Evolutionary conservation across 1,140 invertebrate species (phyloP), one percentile per base, ranked within the genome.

Genomic region (Heliconius hermathena): DNA sequence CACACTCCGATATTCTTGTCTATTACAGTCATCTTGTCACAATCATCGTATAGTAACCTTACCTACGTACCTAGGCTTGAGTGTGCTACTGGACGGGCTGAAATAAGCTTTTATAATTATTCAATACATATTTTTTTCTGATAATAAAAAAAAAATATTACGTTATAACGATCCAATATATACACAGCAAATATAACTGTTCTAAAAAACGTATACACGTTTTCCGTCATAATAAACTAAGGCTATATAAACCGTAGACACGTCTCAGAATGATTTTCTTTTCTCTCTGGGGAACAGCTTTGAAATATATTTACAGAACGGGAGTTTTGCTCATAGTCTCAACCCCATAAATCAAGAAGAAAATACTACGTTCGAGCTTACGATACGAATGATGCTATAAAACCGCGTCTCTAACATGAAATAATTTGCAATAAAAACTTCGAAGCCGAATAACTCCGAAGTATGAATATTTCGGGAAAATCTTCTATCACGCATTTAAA

Each of bases 221-320:
- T 93, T 90, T 90, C 90, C 88, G 83, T 87, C 89, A 91, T 91
- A 91, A 91, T 91, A 91, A 89, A 89, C 84, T 84, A 79, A 73
- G 72, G 87, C 87, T 84, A 90, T 93, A 91, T 90, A 92, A 90
- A 88, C 84, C 86, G 84, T 86, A 83, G 82, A 86, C 83, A 82
- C 83, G 84, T 82, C 83, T 81, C 79, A 79, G 81, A 85, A 90
- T 90, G 86, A 87, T 88, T 88, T 88, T 86, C 81, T 82, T 77
- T 77, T 76, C 81, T 85, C 83, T 78, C 81, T 26, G 57, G 81
- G 85, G 85, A 88, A 81, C 73, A 82, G 36, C 76, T 49, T 75
- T 71, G 76, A 81, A 80, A 81, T 57, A 85, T 86, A 85, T 87
- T 82, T 60, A 60, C 54, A 60, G 54, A 60, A 60, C 20, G n/a